A percentile compares a stretch with the other conserved stretches of the same genome.
Conservation (phyloP, 1,140 invertebrate genomes). For the Pinna nobilis region DNA sequence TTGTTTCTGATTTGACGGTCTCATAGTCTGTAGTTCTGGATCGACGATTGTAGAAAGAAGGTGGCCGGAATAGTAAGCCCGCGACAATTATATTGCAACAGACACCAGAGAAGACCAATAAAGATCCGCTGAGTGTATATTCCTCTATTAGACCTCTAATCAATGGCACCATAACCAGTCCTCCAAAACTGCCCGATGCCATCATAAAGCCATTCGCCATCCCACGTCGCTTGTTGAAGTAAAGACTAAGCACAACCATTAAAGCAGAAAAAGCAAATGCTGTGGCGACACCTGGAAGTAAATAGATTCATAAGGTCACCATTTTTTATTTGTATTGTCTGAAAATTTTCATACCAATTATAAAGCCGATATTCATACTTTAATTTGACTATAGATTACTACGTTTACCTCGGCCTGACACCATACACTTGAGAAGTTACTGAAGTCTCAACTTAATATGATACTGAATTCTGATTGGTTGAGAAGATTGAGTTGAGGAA, state of each 20-base stretch:
- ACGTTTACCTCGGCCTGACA: too few species aligned
- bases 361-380: too few species aligned
- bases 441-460: too few species aligned
- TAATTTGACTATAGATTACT: too few species aligned
- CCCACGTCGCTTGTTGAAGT: constrained; percentile 15
- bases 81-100: constrained; percentile 3
- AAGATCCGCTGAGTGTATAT: constrained; percentile 20
- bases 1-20: not conserved
- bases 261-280: constrained; percentile 14
- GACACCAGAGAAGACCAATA: constrained; percentile 13
- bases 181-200: constrained; percentile 15
- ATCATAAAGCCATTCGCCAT: constrained; percentile 23
- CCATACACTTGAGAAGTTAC: too few species aligned
- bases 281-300: constrained; percentile 7
- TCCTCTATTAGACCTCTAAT: not conserved
- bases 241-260: constrained; percentile 6
- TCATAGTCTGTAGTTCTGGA: not conserved
- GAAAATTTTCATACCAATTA: too few species aligned
- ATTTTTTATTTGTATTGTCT: too few species aligned
- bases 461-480: too few species aligned
- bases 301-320: too few species aligned
- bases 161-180: constrained; percentile 3
- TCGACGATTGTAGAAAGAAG: constrained; percentile 6
- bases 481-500: too few species aligned
- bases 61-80: constrained; percentile 4